Base-by-base conservation (phyloP, 2,113 vertebrate genomes). In the Dicentrarchus labrax region DNA sequence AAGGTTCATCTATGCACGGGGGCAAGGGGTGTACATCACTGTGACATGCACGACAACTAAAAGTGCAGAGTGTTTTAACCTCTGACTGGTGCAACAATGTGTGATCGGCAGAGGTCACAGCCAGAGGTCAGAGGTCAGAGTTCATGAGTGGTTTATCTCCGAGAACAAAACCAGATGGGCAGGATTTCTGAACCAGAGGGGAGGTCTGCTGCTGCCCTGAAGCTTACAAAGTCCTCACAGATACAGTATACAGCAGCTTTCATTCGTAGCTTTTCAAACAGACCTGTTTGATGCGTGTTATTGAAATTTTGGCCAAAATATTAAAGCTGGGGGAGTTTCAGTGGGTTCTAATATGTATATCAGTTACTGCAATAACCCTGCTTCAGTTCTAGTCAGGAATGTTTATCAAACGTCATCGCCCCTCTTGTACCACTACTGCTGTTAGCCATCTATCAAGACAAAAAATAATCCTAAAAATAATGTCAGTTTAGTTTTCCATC, bases 151-250 rank as follows among this genome's bases (percentile, higher is more conserved):
- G 93, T 93, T 88, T 76, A 85, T 70, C 54, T 64, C 72, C 2
- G 65, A 80, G 71, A 93, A 78, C 76, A 87, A 88, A 94, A 88
- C 86, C 93, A 94, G 93, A 92, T 92, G 93, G 82, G 62, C 2
- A 6, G 36, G 43, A 70, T 57, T 83, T 81, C 50, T 61, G 56
- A 68, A 36, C 24, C 43, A 16, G n/a, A 4, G 36, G 11, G 47
- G 9, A 15, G 11, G 5, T n/a, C 67, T 45, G 7, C 69, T 38
- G 21, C 61, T 36, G 59, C 60, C n/a, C 66, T 30, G 21, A 47
- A 9, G 30, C 53, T 19, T 50, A 13, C 50, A 65, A 4, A 8
- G 50, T 5, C 24, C 36, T 16, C 39, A 48, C 30, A 24, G 48
- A 75, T 15, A 66, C 22, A 13, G 65, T 11, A 17, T 0, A n/a